Evolutionary conservation across 2,113 vertebrate species (phyloP).

Genomic region (Probosciger aterrimus): DNA sequence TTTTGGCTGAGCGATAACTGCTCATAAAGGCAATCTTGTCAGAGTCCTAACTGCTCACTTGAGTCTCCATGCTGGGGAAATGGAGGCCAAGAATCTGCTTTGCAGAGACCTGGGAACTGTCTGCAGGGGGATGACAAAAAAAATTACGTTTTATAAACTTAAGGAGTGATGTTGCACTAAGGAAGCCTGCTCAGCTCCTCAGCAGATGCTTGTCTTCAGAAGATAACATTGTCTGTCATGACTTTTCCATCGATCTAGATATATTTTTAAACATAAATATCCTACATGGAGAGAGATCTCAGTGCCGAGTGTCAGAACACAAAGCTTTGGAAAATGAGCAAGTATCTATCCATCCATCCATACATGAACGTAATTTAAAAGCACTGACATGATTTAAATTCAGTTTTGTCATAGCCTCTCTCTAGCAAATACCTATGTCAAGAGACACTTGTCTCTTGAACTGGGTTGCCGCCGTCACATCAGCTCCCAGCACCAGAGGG

Average conservation of each 20-base stretch:
- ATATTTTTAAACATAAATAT: not conserved
- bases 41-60: not conserved
- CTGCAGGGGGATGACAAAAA: not conserved
- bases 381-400: not conserved
- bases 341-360: not conserved
- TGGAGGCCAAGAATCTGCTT: not conserved
- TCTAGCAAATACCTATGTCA: not conserved
- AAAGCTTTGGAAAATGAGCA: not conserved
- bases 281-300: not conserved
- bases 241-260: not conserved
- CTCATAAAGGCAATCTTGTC: not conserved
- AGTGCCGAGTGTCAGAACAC: fast-evolving
- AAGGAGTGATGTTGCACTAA: not conserved
- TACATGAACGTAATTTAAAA: not conserved
- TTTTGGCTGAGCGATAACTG: not conserved
- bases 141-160: not conserved
- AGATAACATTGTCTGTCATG: not conserved
- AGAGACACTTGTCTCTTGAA: not conserved
- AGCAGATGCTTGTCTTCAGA: not conserved
- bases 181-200: not conserved
- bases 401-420: not conserved
- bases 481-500: not conserved
- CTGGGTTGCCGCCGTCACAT: not conserved
- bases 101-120: not conserved
- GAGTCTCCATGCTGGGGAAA: fast-evolving